phyloP scores from a whole-genome alignment of 2,888 invertebrate genomes.

The Diabrotica balteata region DNA sequence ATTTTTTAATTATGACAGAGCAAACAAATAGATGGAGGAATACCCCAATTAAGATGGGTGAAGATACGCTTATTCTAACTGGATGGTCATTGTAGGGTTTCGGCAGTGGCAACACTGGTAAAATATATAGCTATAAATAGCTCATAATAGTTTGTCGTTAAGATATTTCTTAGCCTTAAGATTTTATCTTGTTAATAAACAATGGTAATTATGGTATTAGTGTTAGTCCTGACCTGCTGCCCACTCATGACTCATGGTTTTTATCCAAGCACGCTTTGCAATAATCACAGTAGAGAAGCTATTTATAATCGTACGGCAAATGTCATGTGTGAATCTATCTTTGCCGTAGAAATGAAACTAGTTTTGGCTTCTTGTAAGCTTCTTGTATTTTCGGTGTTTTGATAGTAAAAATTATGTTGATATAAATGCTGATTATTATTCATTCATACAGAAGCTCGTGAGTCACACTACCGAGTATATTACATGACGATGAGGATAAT shows the following conservation, averaged over 20 bases:
- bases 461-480: conserved; percentile 3
- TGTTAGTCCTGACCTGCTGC: conserved; percentile 3
- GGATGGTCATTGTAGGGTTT: too few relatives aligned
- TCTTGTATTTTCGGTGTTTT: neutral
- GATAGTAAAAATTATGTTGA: conserved; percentile 1
- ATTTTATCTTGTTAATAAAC: too few relatives aligned
- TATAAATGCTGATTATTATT: conserved; percentile 7
- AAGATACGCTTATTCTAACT: too few relatives aligned
- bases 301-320: conserved; percentile 17
- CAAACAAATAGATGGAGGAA: too few relatives aligned
- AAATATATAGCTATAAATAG: too few relatives aligned
- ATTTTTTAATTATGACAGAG: too few relatives aligned
- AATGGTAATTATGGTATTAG: too few relatives aligned
- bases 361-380: conserved; percentile 9
- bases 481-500: neutral
- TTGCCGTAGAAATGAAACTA: conserved; percentile 12
- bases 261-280: conserved; percentile 10
- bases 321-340: conserved; percentile 18
- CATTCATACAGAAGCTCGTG: conserved; percentile 4
- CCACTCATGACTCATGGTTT: conserved; percentile 12
- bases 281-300: conserved; percentile 10
- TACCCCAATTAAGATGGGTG: too few relatives aligned
- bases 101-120: too few relatives aligned
- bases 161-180: too few relatives aligned
- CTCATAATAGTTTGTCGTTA: too few relatives aligned